Conservation (phyloP, 1,140 invertebrate species). For the Cyclargus thomasi region DNA sequence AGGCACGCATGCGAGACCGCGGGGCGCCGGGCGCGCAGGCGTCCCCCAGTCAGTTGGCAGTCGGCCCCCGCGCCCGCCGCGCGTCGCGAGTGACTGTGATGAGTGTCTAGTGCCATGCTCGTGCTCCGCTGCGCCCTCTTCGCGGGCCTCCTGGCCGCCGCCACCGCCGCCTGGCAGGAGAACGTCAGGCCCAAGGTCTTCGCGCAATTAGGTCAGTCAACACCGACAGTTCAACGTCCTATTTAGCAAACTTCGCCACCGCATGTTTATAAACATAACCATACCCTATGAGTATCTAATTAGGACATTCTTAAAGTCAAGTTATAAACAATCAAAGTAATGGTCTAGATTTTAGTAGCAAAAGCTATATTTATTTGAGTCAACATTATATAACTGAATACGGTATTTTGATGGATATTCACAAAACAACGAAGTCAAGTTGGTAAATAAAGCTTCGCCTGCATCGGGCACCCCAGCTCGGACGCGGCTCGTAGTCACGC, state of each 20-base stretch:
- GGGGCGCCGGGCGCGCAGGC: constrained; percentile 65
- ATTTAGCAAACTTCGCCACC: background rate
- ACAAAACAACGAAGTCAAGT: background rate
- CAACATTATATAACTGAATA: background rate
- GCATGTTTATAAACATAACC: constrained; percentile 1
- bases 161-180: constrained; percentile 84
- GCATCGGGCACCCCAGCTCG: constrained; percentile 39
- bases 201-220: constrained; percentile 87
- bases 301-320: background rate
- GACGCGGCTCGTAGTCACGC: constrained; percentile 45
- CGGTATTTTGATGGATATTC: background rate
- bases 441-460: background rate
- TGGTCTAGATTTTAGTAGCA: no score
- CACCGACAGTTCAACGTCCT: background rate
- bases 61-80: constrained; percentile 51
- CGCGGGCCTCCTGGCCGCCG: constrained; percentile 58
- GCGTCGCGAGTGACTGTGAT: constrained; percentile 64
- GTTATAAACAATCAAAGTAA: no score
- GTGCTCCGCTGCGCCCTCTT: constrained; percentile 63
- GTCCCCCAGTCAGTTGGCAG: constrained; percentile 52
- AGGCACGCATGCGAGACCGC: constrained; percentile 70
- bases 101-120: constrained; percentile 72
- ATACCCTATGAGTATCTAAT: background rate
- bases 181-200: constrained; percentile 91
- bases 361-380: background rate